Conservation (phyloP, 2,888 invertebrate species). For the Noctua comes region DNA sequence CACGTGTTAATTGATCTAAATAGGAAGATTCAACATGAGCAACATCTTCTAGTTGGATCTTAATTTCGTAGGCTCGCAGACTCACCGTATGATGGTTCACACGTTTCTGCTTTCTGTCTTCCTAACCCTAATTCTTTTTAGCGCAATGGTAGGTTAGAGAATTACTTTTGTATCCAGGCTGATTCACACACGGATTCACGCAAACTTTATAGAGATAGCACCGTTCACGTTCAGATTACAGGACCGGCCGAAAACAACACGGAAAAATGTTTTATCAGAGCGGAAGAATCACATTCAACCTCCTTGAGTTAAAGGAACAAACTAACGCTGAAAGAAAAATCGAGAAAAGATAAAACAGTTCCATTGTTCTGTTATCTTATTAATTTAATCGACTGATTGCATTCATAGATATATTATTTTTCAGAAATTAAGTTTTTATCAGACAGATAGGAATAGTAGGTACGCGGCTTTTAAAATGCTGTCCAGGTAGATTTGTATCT, state of each 20-base stretch:
- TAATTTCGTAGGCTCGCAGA: background rate
- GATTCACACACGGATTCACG: background rate
- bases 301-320: slow-evolving; percentile 27
- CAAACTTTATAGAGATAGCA: slow-evolving; percentile 8
- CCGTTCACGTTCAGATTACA: background rate
- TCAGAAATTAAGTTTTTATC: slow-evolving; percentile 56
- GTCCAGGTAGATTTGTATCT: slow-evolving; percentile 55
- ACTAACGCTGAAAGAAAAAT: slow-evolving; percentile 40
- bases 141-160: background rate
- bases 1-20: background rate
- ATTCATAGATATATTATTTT: slow-evolving; percentile 57
- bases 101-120: background rate
- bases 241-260: background rate
- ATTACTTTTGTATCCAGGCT: background rate
- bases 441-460: slow-evolving; percentile 14
- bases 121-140: background rate
- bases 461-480: slow-evolving; percentile 36
- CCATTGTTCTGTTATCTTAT: slow-evolving; percentile 56
- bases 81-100: background rate
- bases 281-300: slow-evolving; percentile 33
- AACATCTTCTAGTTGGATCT: background rate
- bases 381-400: slow-evolving; percentile 55
- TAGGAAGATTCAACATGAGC: background rate
- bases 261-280: slow-evolving; percentile 15
- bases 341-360: slow-evolving; percentile 43